phyloP scores from a whole-genome alignment of 2,888 invertebrate genomes.

The Mactromeris polynyma region DNA sequence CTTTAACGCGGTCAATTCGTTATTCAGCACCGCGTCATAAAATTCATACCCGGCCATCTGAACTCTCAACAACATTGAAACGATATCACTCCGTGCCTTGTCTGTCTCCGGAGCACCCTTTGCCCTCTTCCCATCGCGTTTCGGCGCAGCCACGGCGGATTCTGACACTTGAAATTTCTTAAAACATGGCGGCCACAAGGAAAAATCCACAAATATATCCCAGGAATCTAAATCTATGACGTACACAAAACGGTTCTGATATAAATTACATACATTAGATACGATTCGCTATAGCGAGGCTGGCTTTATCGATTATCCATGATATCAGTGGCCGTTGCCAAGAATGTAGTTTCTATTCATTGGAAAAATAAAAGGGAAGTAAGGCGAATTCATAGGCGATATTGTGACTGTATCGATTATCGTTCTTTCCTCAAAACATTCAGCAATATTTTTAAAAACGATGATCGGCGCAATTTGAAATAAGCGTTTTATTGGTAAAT shows the following conservation, averaged over 20 bases:
- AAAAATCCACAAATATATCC: constrained; percentile 56
- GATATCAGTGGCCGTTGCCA: constrained; percentile 18
- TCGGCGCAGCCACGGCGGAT: constrained; percentile 30
- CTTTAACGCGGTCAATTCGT: constrained; percentile 85
- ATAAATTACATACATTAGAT: constrained; percentile 72
- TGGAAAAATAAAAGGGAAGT: neutral
- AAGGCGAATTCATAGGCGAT: neutral
- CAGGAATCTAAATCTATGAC: constrained; percentile 62
- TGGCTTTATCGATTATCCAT: constrained; percentile 44
- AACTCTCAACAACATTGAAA: constrained; percentile 80
- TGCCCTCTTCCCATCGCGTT: constrained; percentile 33
- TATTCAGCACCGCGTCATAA: constrained; percentile 87
- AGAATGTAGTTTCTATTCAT: neutral
- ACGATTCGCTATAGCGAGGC: constrained; percentile 39
- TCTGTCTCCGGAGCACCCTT: constrained; percentile 27
- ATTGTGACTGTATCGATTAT: neutral
- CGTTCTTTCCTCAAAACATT: neutral
- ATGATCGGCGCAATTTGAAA: too few relatives aligned
- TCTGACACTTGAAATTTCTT: constrained; percentile 35
- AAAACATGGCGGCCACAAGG: constrained; percentile 65
- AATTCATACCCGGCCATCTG: constrained; percentile 86
- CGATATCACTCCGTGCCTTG: constrained; percentile 21
- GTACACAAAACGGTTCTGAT: constrained; percentile 66
- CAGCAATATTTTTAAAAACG: too few relatives aligned
- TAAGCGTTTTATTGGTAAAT: too few relatives aligned